Conservation (phyloP, 2,113 vertebrate genomes). For the Muntiacus reevesi region DNA sequence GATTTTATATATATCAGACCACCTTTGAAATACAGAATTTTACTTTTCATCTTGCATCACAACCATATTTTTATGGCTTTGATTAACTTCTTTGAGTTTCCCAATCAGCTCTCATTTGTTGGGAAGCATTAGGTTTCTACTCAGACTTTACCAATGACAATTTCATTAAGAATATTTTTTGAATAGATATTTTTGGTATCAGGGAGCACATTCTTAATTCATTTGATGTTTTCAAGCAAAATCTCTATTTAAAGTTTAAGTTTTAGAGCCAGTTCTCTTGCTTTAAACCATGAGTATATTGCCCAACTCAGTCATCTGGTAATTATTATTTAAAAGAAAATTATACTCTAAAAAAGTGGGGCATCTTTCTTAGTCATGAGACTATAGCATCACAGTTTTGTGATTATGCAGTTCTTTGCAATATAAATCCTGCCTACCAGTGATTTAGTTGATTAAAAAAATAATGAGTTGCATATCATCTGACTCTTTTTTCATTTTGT, state of each 20-base stretch:
- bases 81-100: neutral
- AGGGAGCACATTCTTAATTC: neutral
- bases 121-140: neutral
- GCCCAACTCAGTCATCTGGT: neutral
- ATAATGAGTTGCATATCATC: conserved; percentile 57
- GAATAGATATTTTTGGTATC: neutral
- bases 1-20: neutral
- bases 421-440: conserved; percentile 44
- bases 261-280: neutral
- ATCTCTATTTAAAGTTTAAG: neutral
- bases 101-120: neutral
- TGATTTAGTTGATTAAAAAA: conserved; percentile 66
- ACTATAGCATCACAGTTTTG: neutral
- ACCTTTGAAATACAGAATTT: neutral
- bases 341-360: neutral
- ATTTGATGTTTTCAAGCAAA: neutral
- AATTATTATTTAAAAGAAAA: conserved; percentile 53
- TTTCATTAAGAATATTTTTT: neutral
- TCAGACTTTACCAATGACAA: neutral
- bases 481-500: conserved; percentile 61
- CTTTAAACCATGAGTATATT: neutral
- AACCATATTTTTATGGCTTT: neutral
- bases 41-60: neutral
- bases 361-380: conserved; percentile 1
- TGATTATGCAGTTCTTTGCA: conserved; percentile 23